phyloP scores from a whole-genome alignment of 2,113 vertebrate species.

The Pseudopodoces humilis region DNA sequence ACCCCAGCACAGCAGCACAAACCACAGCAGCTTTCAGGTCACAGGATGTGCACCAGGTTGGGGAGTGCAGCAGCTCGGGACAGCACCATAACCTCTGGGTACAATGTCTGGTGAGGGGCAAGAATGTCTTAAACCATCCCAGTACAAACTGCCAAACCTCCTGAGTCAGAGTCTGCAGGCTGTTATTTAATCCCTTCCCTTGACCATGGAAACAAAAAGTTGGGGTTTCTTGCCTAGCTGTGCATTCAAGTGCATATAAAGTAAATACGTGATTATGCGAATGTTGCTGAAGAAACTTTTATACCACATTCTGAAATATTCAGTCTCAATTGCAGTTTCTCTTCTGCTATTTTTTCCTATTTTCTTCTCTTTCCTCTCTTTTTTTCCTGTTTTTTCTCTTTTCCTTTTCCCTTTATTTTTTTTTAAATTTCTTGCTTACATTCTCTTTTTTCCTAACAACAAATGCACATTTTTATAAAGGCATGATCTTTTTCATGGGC shows the following conservation, averaged over 20 bases:
- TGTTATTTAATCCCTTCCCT: neutral
- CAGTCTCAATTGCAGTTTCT: neutral
- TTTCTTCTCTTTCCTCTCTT: neutral
- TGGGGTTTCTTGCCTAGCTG: neutral
- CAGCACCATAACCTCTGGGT: neutral
- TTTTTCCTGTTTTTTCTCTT: accelerated
- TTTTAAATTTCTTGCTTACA: neutral
- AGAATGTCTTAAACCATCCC: neutral
- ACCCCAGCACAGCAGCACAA: neutral
- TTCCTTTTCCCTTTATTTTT: neutral
- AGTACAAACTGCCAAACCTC: neutral
- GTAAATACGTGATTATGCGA: neutral
- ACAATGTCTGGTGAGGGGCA: neutral
- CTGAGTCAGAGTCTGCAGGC: neutral
- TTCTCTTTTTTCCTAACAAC: neutral
- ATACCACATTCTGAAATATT: neutral
- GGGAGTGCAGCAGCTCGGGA: neutral
- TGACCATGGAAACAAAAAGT: neutral
- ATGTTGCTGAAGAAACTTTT: neutral
- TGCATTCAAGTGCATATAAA: neutral
- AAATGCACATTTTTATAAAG: neutral
- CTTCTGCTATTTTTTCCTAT: neutral
- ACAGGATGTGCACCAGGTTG: neutral
- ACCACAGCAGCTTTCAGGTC: neutral
- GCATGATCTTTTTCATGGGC: neutral